Evolutionary conservation across 92 coral and sea anemone genomes (phyloP).

Genomic region (Micromussa lordhowensis): DNA sequence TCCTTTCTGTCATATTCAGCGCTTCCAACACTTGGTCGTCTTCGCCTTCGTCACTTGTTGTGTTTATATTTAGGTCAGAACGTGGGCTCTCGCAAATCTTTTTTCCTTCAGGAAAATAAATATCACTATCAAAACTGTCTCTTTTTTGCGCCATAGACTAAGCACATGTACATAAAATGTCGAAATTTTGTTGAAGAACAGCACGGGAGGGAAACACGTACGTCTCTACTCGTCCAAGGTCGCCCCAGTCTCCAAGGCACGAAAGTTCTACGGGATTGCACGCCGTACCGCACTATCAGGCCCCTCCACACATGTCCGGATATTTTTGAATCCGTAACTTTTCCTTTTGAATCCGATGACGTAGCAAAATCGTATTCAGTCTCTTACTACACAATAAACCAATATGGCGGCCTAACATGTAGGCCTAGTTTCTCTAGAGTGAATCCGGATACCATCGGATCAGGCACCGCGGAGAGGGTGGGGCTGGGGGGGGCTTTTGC

Average conservation of each 20-base stretch:
- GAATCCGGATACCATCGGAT: too few species aligned
- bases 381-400: too few species aligned
- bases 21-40: slow-evolving; percentile 13
- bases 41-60: not conserved
- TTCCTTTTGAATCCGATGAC: too few species aligned
- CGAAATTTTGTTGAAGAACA: not conserved
- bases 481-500: too few species aligned
- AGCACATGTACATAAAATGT: not conserved
- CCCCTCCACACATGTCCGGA: too few species aligned
- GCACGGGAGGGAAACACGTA: not conserved
- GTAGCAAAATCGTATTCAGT: too few species aligned
- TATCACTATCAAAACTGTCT: not conserved
- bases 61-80: slow-evolving; percentile 19
- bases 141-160: slow-evolving; percentile 9
- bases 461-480: too few species aligned
- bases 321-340: too few species aligned
- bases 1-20: slow-evolving; percentile 24
- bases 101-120: slow-evolving; percentile 15
- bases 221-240: not conserved
- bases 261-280: too few species aligned
- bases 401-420: too few species aligned
- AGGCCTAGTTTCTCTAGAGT: too few species aligned
- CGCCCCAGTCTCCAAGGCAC: slow-evolving; percentile 45
- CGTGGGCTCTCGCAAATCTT: slow-evolving; percentile 10
- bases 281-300: too few species aligned